A percentile compares a stretch with the other conserved stretches of the same genome.
Evolutionary conservation across 1,140 invertebrate species (phyloP).

Genomic region (Alviniconcha marisindica): DNA sequence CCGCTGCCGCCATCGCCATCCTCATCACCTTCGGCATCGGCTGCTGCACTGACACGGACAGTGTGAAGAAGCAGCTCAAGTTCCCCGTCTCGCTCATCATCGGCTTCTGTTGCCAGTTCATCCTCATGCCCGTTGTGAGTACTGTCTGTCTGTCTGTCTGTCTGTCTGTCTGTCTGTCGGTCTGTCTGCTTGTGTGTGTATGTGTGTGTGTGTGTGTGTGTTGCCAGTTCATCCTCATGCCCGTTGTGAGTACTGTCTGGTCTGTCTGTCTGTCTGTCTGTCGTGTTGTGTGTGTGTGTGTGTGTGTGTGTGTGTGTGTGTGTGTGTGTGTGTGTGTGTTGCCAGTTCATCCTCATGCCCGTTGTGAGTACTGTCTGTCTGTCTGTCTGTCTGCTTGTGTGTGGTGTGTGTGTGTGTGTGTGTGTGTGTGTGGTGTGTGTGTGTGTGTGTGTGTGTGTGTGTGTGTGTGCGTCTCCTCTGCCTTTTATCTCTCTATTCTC

Average conservation of each 20-base stretch:
- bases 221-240: slow-evolving; percentile 69
- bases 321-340: slow-evolving; percentile 44
- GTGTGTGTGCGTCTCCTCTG: too few relatives aligned
- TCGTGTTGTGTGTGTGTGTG: background rate
- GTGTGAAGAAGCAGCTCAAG: slow-evolving; percentile 68
- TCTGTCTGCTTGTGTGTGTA: background rate
- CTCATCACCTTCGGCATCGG: slow-evolving; percentile 74
- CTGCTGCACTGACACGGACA: slow-evolving; percentile 70
- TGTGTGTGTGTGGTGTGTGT: slow-evolving; percentile 17
- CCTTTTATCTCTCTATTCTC: too few relatives aligned
- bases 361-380: slow-evolving; percentile 61
- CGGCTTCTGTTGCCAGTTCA: slow-evolving; percentile 70
- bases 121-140: slow-evolving; percentile 74
- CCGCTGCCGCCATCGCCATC: slow-evolving; percentile 68
- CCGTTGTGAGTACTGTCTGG: slow-evolving; percentile 72
- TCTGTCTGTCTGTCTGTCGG: too few relatives aligned
- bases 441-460: slow-evolving; percentile 29
- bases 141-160: too few relatives aligned
- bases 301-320: slow-evolving; percentile 1
- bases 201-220: background rate
- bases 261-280: background rate
- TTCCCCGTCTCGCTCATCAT: slow-evolving; percentile 68
- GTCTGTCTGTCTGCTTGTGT: background rate
- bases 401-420: slow-evolving; percentile 16
- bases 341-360: slow-evolving; percentile 71